phyloP scores from a whole-genome alignment of 2,797 vertebrate species.

The Sebastes kiyomatsui region DNA sequence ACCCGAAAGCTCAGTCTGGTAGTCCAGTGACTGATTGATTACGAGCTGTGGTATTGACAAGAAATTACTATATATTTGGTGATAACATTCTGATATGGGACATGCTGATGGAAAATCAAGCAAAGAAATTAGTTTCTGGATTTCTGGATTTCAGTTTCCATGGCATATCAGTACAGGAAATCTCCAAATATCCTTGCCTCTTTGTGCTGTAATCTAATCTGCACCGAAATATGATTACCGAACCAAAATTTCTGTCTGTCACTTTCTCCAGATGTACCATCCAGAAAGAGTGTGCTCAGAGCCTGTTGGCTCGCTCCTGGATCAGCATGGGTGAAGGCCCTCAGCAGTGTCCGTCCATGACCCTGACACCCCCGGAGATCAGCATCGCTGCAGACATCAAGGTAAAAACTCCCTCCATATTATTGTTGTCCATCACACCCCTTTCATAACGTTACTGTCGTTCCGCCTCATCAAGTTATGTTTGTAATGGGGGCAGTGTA shows the following conservation, averaged over 20 bases:
- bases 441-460: not conserved
- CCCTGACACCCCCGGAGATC: slow-evolving; percentile 89
- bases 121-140: not conserved
- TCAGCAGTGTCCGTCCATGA: slow-evolving; percentile 91
- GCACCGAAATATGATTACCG: not conserved
- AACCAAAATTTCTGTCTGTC: not conserved
- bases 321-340: slow-evolving; percentile 87
- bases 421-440: not conserved
- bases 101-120: slow-evolving; percentile 11
- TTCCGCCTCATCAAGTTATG: slow-evolving; percentile 5
- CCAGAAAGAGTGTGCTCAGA: slow-evolving; percentile 88
- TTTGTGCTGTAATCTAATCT: not conserved
- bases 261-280: slow-evolving; percentile 87
- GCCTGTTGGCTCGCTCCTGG: slow-evolving; percentile 86
- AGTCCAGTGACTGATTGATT: not conserved
- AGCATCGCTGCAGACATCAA: slow-evolving; percentile 84
- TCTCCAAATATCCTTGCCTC: not conserved
- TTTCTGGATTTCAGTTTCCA: not conserved
- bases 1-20: slow-evolving; percentile 22
- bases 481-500: slow-evolving; percentile 47
- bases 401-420: slow-evolving; percentile 66
- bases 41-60: slow-evolving; percentile 13
- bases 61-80: slow-evolving; percentile 12
- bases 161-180: slow-evolving; percentile 1
- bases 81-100: slow-evolving; percentile 8